Evolutionary conservation across 2,888 invertebrate species (phyloP).

Genomic region (Selenia dentaria): DNA sequence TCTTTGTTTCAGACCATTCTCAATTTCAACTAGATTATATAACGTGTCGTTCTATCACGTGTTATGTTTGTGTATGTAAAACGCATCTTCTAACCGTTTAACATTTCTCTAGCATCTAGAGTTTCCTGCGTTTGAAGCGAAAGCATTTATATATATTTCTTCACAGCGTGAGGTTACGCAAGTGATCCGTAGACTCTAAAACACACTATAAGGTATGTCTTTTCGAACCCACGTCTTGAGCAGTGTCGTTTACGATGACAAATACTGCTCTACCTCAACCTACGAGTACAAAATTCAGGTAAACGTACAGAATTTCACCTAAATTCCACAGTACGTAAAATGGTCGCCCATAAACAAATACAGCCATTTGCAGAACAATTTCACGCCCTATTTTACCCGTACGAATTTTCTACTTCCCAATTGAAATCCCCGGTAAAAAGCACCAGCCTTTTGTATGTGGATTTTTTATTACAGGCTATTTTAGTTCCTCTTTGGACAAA

Average conservation of each 20-base stretch:
- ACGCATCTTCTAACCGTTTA: background rate
- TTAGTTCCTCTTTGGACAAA: conserved; percentile 64
- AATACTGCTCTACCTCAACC: conserved; percentile 53
- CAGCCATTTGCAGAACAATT: conserved; percentile 72
- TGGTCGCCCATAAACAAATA: conserved; percentile 75
- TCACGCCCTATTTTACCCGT: conserved; percentile 77
- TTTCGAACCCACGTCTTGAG: conserved; percentile 36
- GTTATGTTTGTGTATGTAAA: too few species aligned
- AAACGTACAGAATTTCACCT: conserved; percentile 52
- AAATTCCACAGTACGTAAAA: conserved; percentile 62
- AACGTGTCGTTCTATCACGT: too few species aligned
- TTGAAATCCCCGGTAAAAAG: conserved; percentile 66
- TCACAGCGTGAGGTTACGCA: conserved; percentile 31
- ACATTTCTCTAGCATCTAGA: conserved; percentile 1
- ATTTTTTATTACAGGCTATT: conserved; percentile 68
- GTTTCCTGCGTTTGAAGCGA: conserved; percentile 3
- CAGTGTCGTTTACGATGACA: conserved; percentile 52
- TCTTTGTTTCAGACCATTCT: too few species aligned
- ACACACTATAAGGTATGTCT: conserved; percentile 28
- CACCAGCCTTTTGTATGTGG: conserved; percentile 59
- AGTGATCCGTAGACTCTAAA: conserved; percentile 26
- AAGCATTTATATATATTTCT: conserved; percentile 7
- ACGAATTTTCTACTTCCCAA: conserved; percentile 68
- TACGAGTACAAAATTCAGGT: conserved; percentile 48
- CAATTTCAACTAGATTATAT: too few species aligned